Base-by-base conservation (phyloP, 2,797 vertebrate genomes). In the Manis crassicaudata region DNA sequence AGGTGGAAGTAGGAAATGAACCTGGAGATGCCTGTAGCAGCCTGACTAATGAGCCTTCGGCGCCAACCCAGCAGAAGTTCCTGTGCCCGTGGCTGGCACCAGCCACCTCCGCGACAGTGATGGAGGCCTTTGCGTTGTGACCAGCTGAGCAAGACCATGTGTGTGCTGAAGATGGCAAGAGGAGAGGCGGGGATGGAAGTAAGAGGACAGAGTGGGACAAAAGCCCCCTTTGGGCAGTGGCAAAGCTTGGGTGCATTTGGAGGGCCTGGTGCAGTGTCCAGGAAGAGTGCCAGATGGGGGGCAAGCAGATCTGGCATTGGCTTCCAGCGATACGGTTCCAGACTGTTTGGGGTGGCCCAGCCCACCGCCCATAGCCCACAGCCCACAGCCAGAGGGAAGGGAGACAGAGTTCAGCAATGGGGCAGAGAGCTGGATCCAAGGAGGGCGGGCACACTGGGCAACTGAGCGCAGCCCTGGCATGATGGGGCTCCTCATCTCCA, bases 1-100 rank as follows among this genome's bases (percentile, higher is more conserved):
- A 95, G 91, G 91, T 94, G 83, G 87, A 94, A 95, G 90, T 52
- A 62, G 96, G 92, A 96, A 97, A 94, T 94, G 95, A 97, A 97
- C 94, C 83, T 97, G 95, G 92, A 96, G 79, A 68, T 46, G 89
- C 73, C 68, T 80, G 75, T 58, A 43, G 40, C 37, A 72, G 90
- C 35, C 81, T 97, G 94, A 97, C 95, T 96, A 95, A 96, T 94
- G 93, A 93, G 83, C 52, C 91, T 92, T 90, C 6, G 0, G 88
- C 89, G 86, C 97, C 97, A 97, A 43, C 70, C 89, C 94, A 21
- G 93, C 95, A 80, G 89, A 56, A 16, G 37, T 0, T 11, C 88
- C 91, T 7, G 23, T 52, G 96, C 96, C 95, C 11, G 3, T 6
- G 54, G 80, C 92, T 90, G 96, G 88, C 18, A 14, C 82, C 95